Evolutionary conservation across 2,888 invertebrate genomes (phyloP), one percentile per base, ranked within the genome.

Genomic region (Agrochola lychnidis): DNA sequence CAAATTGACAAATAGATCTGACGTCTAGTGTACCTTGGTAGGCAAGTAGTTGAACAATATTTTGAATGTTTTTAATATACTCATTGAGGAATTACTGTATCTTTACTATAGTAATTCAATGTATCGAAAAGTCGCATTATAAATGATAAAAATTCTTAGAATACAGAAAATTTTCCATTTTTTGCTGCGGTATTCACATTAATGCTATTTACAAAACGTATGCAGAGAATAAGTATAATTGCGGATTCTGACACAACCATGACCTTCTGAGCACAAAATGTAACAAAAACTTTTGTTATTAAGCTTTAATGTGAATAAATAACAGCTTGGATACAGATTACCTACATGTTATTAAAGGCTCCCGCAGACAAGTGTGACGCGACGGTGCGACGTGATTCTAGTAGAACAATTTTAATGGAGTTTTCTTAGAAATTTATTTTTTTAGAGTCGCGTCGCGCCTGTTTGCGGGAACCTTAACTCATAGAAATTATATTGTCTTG

Each of bases 271-370:
- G 66, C 81, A 86, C 77, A 73, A 73, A 75, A 56, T 56, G 40
- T 16, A 66, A 64, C 61, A 76, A 78, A 79, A 84, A 73, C 53
- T 67, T 71, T 71, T 81, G 73, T 70, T 81, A 71, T 78, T 74
- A 81, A 83, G 85, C 79, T 87, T 88, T 86, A 88, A 88, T 89
- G 87, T 90, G 89, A 89, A 89, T 90, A 89, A 81, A 66, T 73
- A 82, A 81, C 87, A 87, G 82, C 76, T 85, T 80, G 64, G 62
- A 79, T 79, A 77, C 73, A 78, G 68, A 81, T 69, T 83, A 83
- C 84, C 73, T 82, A 81, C 79, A 85, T 84, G 66, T 82, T 84
- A 87, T 83, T 83, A 14, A 45, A 45, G 45, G 45, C 14, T 45
- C 4, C 14, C 14, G 45, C 14, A 14, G 45, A 45, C 45, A 45